Conservation (phyloP, 2,797 vertebrate genomes). For the Arrhamphus sclerolepis region DNA sequence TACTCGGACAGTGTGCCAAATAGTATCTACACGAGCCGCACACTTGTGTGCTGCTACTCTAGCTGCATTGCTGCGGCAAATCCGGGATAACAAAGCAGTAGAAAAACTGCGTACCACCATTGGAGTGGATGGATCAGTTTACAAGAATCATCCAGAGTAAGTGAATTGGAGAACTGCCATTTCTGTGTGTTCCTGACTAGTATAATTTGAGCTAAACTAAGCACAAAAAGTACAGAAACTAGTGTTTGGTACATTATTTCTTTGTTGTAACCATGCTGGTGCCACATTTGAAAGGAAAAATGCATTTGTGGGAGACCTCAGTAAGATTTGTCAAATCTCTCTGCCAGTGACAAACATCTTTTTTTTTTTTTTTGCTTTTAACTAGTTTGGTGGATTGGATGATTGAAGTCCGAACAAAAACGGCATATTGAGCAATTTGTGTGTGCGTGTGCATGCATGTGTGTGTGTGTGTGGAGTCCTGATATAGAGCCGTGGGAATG, state of each 20-base stretch:
- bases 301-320: too few species aligned
- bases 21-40: conserved; percentile 91
- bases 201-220: conserved; percentile 7
- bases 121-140: conserved; percentile 92
- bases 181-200: neutral
- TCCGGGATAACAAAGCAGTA: conserved; percentile 91
- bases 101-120: conserved; percentile 89
- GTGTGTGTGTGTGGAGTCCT: conserved; percentile 23
- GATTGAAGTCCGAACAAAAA: too few species aligned
- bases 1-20: conserved; percentile 89
- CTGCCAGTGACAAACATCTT: too few species aligned
- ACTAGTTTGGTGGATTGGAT: too few species aligned
- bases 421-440: too few species aligned
- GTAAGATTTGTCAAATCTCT: too few species aligned
- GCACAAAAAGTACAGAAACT: conserved; percentile 53
- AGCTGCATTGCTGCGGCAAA: conserved; percentile 87
- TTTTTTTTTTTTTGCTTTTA: too few species aligned
- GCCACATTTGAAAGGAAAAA: too few species aligned
- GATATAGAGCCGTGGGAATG: conserved; percentile 63
- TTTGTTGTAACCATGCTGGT: too few species aligned
- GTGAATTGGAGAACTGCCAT: conserved; percentile 43
- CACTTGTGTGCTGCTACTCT: conserved; percentile 89
- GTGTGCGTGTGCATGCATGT: conserved; percentile 18
- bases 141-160: conserved; percentile 96
- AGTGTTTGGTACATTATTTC: too few species aligned